Evolutionary conservation across 1,140 invertebrate genomes (phyloP), one percentile per base, ranked within the genome.

Genomic region (Bombus superbus): DNA sequence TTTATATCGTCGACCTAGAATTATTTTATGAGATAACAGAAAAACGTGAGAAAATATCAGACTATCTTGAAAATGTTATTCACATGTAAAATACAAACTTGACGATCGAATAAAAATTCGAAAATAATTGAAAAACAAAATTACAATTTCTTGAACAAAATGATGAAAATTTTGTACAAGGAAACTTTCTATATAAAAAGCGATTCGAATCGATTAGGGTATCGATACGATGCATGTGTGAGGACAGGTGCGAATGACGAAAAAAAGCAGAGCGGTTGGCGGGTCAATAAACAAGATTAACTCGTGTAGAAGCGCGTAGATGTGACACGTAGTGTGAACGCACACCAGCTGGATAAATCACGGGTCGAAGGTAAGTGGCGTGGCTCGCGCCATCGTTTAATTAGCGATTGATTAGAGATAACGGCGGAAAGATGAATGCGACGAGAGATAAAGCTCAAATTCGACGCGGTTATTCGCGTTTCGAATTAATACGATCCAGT

Each of bases 371-470:
- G 66, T 81, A 85, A 85, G 78, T 81, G 44, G n/a, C 78, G 59
- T 62, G 76, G 83, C 53, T 47, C 68, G 64, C 53, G 66, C 62
- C 83, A 53, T 66, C 76, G 78, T 81, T 85, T 81, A 81, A 81
- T 85, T 81, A 74, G 42, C 78, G 78, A 85, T 81, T 64, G 83
- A 85, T 85, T 81, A 85, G 83, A 81, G 83, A 73, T 69, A 81
- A 44, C 57, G 28, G 32, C 18, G 25, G 53, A 38, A 47, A 72
- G 82, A 84, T 62, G 75, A 62, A 84, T 71, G 53, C 22, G 40
- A 9, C n/a, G 32, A 47, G 47, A 59, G 82, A 79, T 84, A 79
- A 10, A 35, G 22, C 22, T 8, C 18, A 18, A 11, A 68, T 22
- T 42, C 81, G 81, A 47, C 32, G 35, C 22, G 38, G 13, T 57